A percentile compares a stretch with the other conserved stretches of the same genome.
Evolutionary conservation across 2,797 vertebrate genomes (phyloP).

Genomic region (Hippopotamyrus pictus): DNA sequence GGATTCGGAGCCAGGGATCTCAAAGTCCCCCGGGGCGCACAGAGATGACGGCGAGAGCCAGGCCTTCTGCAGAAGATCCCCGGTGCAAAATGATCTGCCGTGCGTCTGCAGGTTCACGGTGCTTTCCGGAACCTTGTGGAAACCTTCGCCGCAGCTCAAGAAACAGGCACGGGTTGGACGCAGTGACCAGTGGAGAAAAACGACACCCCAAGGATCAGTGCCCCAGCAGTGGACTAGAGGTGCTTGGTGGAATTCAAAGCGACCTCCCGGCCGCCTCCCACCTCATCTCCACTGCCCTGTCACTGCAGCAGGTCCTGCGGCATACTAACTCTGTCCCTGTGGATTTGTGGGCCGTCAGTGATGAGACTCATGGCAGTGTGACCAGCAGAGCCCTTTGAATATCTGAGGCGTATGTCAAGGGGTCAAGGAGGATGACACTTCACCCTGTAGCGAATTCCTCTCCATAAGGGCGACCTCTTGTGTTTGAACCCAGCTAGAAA

Average conservation of each 20-base stretch:
- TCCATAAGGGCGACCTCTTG: not conserved
- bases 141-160: not conserved
- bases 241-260: constrained; percentile 12
- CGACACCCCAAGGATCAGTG: constrained; percentile 25
- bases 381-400: not conserved
- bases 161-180: not conserved
- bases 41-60: not conserved
- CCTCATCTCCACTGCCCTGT: constrained; percentile 11
- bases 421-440: not conserved
- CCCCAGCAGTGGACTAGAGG: constrained; percentile 9
- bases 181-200: not conserved
- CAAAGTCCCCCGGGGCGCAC: not conserved
- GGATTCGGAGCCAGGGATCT: not conserved
- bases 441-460: constrained; percentile 8
- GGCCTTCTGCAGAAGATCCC: not conserved
- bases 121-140: not conserved
- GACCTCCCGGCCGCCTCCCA: not conserved
- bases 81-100: not conserved
- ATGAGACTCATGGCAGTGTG: not conserved
- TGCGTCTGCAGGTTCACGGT: not conserved
- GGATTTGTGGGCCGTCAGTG: not conserved
- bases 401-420: not conserved
- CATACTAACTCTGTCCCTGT: not conserved
- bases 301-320: not conserved
- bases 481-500: not conserved